A percentile compares a stretch with the other conserved stretches of the same genome.
phyloP scores from a whole-genome alignment of 2,797 vertebrate genomes.

The Hylomyscus alleni region DNA sequence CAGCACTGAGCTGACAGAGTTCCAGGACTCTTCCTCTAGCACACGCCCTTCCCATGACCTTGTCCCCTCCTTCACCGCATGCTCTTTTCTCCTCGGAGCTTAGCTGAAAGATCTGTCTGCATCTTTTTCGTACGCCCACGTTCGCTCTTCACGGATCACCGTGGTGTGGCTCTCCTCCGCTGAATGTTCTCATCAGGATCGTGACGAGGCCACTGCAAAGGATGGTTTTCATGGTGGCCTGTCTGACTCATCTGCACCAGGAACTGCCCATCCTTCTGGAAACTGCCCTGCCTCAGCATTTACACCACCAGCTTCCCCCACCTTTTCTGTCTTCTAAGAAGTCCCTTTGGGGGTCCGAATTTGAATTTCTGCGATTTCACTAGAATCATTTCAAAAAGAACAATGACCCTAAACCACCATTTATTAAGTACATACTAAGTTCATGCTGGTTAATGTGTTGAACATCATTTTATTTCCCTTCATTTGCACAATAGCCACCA shows the following conservation, averaged over 20 bases:
- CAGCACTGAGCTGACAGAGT: neutral
- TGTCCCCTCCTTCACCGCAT: neutral
- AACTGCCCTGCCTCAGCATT: neutral
- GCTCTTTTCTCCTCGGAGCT: conserved; percentile 37
- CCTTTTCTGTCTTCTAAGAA: neutral
- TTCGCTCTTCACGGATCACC: neutral
- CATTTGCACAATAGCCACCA: neutral
- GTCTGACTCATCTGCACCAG: neutral
- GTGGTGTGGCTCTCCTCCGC: neutral
- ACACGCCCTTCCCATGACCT: neutral
- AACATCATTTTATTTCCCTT: neutral
- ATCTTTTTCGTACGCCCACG: neutral
- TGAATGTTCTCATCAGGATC: neutral
- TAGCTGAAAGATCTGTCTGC: neutral
- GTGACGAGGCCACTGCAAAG: conserved; percentile 1
- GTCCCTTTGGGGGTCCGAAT: neutral
- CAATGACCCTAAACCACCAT: neutral
- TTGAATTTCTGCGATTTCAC: conserved; percentile 37
- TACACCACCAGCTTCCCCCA: fast-evolving
- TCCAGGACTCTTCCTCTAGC: neutral
- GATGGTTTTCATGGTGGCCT: neutral
- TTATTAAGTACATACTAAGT: neutral
- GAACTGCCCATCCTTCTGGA: neutral
- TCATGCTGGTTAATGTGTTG: neutral
- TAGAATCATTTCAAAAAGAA: conserved; percentile 16